Conservation (phyloP, 2,797 vertebrate species). For the Muscicapa comitata region DNA sequence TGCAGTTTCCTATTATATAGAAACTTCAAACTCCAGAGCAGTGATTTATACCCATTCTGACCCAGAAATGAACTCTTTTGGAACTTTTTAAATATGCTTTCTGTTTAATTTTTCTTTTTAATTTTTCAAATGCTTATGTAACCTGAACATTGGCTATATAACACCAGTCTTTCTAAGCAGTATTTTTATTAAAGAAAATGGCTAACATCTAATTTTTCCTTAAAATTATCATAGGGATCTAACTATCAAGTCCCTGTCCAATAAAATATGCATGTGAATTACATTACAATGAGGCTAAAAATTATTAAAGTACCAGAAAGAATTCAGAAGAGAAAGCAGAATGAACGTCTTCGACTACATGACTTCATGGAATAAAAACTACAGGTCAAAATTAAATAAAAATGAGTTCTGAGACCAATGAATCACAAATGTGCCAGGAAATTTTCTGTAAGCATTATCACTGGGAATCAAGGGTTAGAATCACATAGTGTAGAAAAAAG, state of each 20-base stretch:
- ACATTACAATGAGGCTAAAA: background rate
- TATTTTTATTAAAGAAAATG: background rate
- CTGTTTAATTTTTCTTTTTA: background rate
- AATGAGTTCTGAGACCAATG: background rate
- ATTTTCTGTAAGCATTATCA: background rate
- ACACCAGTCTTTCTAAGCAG: background rate
- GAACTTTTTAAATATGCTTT: background rate
- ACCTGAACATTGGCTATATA: background rate
- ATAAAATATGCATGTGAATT: background rate
- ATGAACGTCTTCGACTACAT: background rate
- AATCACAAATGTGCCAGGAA: background rate
- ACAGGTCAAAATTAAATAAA: slow-evolving; percentile 5
- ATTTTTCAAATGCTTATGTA: background rate
- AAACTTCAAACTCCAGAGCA: background rate
- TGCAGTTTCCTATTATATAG: background rate
- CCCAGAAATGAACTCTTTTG: background rate
- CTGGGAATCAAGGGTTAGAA: background rate
- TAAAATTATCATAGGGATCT: background rate
- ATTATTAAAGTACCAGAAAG: background rate
- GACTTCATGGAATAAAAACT: background rate
- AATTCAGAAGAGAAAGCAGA: background rate
- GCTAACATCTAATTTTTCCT: background rate
- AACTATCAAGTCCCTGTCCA: background rate
- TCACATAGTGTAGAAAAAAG: background rate
- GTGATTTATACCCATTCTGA: background rate